Base-by-base conservation (phyloP, 2,797 vertebrate genomes). In the Aotus griseimembra region DNA sequence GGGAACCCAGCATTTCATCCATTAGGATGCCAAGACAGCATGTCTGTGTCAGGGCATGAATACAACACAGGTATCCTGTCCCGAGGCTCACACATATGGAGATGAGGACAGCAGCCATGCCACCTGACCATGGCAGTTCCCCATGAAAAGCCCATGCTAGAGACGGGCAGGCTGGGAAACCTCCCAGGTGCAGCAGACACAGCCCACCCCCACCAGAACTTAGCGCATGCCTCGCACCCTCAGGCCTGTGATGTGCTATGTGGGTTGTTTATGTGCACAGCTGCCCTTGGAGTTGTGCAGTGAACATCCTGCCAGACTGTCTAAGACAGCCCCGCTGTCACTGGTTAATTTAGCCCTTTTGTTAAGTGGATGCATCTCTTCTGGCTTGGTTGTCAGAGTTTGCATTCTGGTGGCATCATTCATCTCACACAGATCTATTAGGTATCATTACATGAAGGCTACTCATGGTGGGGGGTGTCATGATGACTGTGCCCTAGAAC, bases 211-310 rank as follows among this genome's bases (percentile, higher is more conserved):
- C 61, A 30, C 22, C 10, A 4, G 13, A 20, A 17, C 17, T 20
- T 20, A 24, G 36, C 0, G 9, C 1, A 2, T 30, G 15, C 11
- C 6, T 26, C 0, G 9, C 8, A 2, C 1, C 50, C n/a, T 44
- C 17, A 1, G 20, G 44, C 19, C 58, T 7, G 0, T 12, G 33
- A 24, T 20, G 28, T 2, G 0, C 30, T 3, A 0, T 10, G 11
- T 19, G 15, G n/a, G 28, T 11, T 70, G 15, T 20, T 41, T 24
- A 15, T 5, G 9, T 0, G 3, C 46, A 22, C 17, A 33, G 20
- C 7, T 0, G 1, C 61, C 46, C 2, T 64, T 26, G 4, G 13
- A 57, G 46, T 2, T 48, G 44, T 41, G 58, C 44, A 14, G 73
- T 24, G 26, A 12, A 2, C 48, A 19, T 33, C 9, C 14, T 48